phyloP scores from a whole-genome alignment of 2,888 invertebrate species.

The Tachina grossa region DNA sequence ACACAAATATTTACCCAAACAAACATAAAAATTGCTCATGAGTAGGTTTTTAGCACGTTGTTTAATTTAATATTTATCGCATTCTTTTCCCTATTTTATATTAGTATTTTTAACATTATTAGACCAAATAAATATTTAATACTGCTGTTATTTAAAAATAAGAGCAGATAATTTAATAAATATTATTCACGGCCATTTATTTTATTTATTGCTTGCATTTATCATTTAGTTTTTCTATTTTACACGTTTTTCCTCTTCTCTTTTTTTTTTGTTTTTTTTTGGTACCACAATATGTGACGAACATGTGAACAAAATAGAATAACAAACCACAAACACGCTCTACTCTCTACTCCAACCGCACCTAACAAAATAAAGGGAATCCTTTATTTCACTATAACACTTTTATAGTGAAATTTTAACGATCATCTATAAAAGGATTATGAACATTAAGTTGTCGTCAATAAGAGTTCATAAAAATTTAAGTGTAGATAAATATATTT shows the following conservation, averaged over 20 bases:
- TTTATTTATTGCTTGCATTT: slow-evolving; percentile 48
- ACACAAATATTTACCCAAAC: too few species aligned
- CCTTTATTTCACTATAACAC: not conserved
- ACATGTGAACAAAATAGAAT: slow-evolving; percentile 35
- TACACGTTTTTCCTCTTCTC: not conserved
- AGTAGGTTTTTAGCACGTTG: too few species aligned
- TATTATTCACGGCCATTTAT: slow-evolving; percentile 38
- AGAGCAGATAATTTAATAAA: slow-evolving; percentile 34
- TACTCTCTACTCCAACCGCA: not conserved
- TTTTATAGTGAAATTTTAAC: slow-evolving; percentile 77
- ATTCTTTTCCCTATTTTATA: not conserved
- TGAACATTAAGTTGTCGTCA: slow-evolving; percentile 81
- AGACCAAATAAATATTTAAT: not conserved
- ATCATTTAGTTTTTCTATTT: slow-evolving; percentile 12
- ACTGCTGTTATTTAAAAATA: not conserved
- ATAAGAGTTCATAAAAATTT: slow-evolving; percentile 72
- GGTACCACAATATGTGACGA: slow-evolving; percentile 34
- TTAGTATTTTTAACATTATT: slow-evolving; percentile 37
- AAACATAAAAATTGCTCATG: too few species aligned
- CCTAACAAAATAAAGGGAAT: slow-evolving; percentile 41
- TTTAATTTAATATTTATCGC: not conserved
- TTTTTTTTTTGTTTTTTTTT: too few species aligned
- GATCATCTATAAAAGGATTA: slow-evolving; percentile 81
- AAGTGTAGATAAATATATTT: slow-evolving; percentile 45
- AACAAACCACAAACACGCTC: slow-evolving; percentile 6